Base-by-base conservation (phyloP, 2,797 vertebrate genomes). In the Epinephelus malabaricus region DNA sequence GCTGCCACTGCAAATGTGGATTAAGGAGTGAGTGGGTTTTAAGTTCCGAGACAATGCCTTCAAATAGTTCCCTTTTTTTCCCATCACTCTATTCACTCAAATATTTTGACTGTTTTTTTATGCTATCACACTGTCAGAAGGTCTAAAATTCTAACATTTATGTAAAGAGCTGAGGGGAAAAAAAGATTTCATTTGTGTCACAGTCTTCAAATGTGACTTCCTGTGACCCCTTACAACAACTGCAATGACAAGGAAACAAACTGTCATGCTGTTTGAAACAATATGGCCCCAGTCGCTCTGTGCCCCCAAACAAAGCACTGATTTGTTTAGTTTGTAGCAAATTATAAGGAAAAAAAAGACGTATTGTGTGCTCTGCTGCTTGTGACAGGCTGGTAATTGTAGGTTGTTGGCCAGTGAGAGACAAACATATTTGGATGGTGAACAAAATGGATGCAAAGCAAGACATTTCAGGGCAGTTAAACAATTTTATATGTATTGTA, bases 1-100 rank as follows among this genome's bases (percentile, higher is more conserved):
- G 82, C 81, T 78, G 86, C 85, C 88, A 88, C 83, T 78, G 83
- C 88, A 81, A 86, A 90, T 76, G 79, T 80, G 88, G 89, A 91
- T 93, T 85, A 92, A 82, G 73, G 54, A 65, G 55, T 40, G 79
- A 89, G 76, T 63, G 62, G 77, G 76, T 69, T 79, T 78, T 67
- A 81, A 85, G 63, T 82, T 79, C 46, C 3, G 25, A 82, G 77
- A 92, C 86, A 89, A 88, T 81, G 69, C 50, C 86, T 84, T 86
- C 82, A 81, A 70, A 81, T 71, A 23, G 2, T 23, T 58, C 66
- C 51, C 49, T 21, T 18, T 18, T 60, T 61, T n/a, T 53, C 63
- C 17, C 2, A 10, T 59, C 13, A 30, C 72, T 63, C 40, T 59
- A 38, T 18, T 27, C 40, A 25, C 21, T 67, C 53, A 64, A 47